Base-by-base conservation (phyloP, 2,888 invertebrate genomes). In the Lasioglossum figueresi region DNA sequence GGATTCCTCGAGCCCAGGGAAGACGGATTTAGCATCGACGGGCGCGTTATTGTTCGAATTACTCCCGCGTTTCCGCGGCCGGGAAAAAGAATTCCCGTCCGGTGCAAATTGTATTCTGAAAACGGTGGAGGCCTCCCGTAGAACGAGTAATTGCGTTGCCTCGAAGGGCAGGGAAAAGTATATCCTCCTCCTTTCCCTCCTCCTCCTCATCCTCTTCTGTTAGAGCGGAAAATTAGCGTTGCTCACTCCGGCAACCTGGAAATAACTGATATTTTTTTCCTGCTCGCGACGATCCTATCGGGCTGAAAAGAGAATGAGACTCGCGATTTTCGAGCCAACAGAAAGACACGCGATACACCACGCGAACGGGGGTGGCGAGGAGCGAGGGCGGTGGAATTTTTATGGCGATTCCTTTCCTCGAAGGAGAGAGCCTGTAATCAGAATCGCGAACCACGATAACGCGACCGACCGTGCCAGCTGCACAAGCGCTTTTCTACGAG, bases 161-260 rank as follows among this genome's bases (percentile, higher is more conserved):
- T 43, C 19, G 16, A 10, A 31, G 66, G 34, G 31, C 63, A 68
- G 4, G 23, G 68, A 68, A 34, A n/a, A 68, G 31, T 14, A 34
- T 31, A 63, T 5, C 8, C 66, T 34, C 23, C 27, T 63, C 34
- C 31, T 63, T 63, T 31, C 27, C 43, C 43, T 43, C 43, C 43
- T 43, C 12, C 34, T 34, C 66, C 4, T 31, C 63, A 27, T 31
- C 59, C 27, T 31, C 6, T 34, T 87, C 79, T 63, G 79, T 34
- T 76, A 56, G 86, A 82, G 79, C 79, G 87, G 80, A 87, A 89
- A 80, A 80, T 87, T 82, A 84, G 84, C 74, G 79, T 66, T 84
- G 84, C 84, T 83, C 83, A 27, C 73, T 48, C 27, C 48, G 34
- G 40, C 34, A 1, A 19, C 16, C n/a, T 78, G 63, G 75, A 75